Base-by-base conservation (phyloP, 2,113 vertebrate genomes). In the Scalopus aquaticus region DNA sequence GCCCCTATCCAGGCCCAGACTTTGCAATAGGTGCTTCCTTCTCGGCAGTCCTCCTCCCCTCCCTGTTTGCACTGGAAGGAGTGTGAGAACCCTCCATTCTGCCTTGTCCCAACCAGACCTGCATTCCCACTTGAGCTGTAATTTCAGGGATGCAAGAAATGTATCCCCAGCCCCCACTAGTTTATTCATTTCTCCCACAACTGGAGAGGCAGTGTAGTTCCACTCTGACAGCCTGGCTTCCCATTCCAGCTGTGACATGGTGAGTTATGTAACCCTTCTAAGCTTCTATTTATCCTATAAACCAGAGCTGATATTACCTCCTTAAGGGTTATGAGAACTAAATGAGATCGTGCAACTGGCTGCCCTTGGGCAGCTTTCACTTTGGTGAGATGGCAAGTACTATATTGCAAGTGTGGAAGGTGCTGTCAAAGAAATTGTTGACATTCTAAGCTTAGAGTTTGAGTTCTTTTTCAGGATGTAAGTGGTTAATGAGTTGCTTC, bases 401-500 rank as follows among this genome's bases (percentile, higher is more conserved):
- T 30, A 0, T 32, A 6, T 5, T 30, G 46, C 17, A 12, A 39
- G 39, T 12, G 1, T 32, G 19, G 28, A 15, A 54, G 49, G 42
- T 22, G 39, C 49, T 42, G 19, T 58, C 39, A 77, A 85, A 83
- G 67, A 88, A 42, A 20, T 8, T 73, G 62, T 20, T 51, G 46
- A 80, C 46, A 73, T 73, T 90, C 95, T 62, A 60, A 37, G 54
- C 42, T 9, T 56, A 62, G 58, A 67, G n/a, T 92, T 94, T 86
- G n/a, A 79, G 64, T 83, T 24, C 35, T 92, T 91, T 86, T 86
- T 82, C 17, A 69, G 72, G 74, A 17, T 3, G 1, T 49, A 60
- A 65, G 13, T 79, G 28, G 19, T 62, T 84, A 56, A 76, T 51
- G 49, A 51, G 16, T 49, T 51, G 49, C 16, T 17, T 51, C 16